Conservation (phyloP, 2,797 vertebrate species). For the Bucorvus abyssinicus region DNA sequence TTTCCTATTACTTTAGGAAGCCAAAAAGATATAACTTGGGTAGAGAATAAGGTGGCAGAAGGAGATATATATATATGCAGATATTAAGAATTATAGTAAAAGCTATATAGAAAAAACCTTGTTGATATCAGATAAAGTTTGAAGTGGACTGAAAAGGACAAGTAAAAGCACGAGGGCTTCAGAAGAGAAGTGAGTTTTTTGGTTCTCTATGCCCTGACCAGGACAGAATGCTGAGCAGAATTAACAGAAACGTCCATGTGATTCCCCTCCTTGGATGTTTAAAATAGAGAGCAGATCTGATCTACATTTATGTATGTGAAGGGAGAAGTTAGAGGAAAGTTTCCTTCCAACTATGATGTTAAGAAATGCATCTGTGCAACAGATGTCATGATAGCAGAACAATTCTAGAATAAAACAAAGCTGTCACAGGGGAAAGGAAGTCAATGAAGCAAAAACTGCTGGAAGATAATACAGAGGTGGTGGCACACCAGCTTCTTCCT, state of each 20-base stretch:
- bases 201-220: neutral
- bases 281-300: neutral
- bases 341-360: neutral
- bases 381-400: neutral
- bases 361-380: neutral
- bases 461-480: neutral
- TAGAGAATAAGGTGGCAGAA: neutral
- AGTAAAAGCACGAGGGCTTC: neutral
- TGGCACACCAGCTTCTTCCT: neutral
- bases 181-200: fast-evolving
- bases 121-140: neutral
- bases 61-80: neutral
- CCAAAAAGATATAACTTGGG: neutral
- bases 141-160: neutral
- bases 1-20: neutral
- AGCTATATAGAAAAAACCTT: neutral
- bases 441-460: neutral
- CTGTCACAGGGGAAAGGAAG: neutral
- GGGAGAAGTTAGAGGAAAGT: neutral
- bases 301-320: neutral
- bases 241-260: neutral
- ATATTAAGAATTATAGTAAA: neutral
- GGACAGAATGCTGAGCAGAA: neutral
- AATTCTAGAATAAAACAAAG: neutral
- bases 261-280: neutral